Conservation (phyloP, 2,113 vertebrate genomes). For the Campylomormyrus tamandua region DNA sequence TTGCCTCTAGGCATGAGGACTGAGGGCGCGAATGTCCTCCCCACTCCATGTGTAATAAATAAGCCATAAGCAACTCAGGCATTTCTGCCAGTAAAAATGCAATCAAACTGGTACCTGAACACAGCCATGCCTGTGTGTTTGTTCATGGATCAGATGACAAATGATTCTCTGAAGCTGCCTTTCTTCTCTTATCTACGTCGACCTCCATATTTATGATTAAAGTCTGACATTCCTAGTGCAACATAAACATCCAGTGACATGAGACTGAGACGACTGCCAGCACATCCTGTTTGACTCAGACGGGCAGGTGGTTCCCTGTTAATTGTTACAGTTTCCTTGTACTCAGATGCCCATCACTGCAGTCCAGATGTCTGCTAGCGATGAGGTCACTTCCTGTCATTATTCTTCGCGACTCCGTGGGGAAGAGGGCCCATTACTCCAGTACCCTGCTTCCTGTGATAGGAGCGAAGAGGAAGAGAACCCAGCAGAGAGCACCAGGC, state of each 20-base stretch:
- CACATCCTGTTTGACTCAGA: neutral
- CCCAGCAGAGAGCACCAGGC: neutral
- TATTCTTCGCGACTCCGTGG: neutral
- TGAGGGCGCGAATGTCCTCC: neutral
- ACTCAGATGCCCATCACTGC: neutral
- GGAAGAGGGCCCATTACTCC: neutral
- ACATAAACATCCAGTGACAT: neutral
- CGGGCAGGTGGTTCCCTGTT: neutral
- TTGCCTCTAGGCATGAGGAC: neutral
- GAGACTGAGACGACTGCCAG: neutral
- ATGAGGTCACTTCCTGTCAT: conserved; percentile 22
- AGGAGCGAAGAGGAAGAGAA: neutral
- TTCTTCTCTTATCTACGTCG: neutral
- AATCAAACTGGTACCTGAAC: neutral
- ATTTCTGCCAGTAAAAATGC: neutral
- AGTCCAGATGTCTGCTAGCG: conserved; percentile 7
- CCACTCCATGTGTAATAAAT: neutral
- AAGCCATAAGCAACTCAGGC: neutral
- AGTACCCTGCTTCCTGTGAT: conserved; percentile 9
- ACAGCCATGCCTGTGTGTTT: neutral
- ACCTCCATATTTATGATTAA: neutral
- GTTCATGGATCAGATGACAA: neutral
- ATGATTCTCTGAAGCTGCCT: neutral
- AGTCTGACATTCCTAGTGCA: neutral
- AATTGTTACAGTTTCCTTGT: conserved; percentile 7